Evolutionary conservation across 2,888 invertebrate genomes (phyloP), one percentile per base, ranked within the genome.

Genomic region (Drosophila anceps): DNA sequence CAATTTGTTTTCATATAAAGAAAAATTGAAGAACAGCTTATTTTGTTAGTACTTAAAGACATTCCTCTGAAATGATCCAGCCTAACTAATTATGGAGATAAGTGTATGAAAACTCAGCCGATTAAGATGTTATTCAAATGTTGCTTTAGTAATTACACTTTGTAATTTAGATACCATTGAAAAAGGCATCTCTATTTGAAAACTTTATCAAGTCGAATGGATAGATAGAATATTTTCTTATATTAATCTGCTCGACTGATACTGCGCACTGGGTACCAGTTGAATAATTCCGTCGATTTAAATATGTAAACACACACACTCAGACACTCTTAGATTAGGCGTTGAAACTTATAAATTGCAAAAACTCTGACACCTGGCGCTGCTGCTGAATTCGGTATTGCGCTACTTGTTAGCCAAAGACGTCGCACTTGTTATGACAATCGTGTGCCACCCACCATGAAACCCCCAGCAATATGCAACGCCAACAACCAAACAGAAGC

Each of bases 371-470:
- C 68, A 58, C 60, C 68, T 78, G 46, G 55, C 53, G 59, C 37
- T 39, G 46, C 9, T 55, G 71, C 50, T 55, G 65, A 2, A 7
- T 9, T 35, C 13, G 35, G 4, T 13, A 35, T 41, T 46, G 27
- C 24, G 41, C 48, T 62, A 67, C 80, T 81, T 86, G 74, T 77
- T 79, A 69, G 68, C 79, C 71, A 79, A 84, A 77, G 59, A 70
- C 31, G 69, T 74, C 69, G 35, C 67, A 46, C 50, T 82, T 84
- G 82, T 72, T 84, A 72, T 81, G 75, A 69, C 80, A 82, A 80
- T 68, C 69, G 64, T 10, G 8, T 44, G 41, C 24, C 50, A 33
- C 31, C 41, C 44, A 57, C 69, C 48, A 44, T 20, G 35, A 7
- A 46, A 33, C 43, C 20, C 18, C 33, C n/a, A 15, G 13, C 39